Base-by-base conservation (phyloP, 2,888 invertebrate species). In the Sarcophaga variegata region DNA sequence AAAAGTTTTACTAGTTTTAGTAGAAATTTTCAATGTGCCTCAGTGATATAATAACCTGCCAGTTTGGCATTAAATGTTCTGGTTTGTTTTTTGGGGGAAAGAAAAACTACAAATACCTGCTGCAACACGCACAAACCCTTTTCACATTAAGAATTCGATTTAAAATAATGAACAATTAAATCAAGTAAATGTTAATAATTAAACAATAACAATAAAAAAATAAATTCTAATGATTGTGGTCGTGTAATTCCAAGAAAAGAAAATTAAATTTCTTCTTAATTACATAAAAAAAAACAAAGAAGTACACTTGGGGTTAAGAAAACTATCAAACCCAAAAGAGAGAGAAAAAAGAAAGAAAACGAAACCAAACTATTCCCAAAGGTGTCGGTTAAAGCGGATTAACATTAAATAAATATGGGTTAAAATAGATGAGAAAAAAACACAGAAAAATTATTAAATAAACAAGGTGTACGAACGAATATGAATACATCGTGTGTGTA, bases 371-470 rank as follows among this genome's bases (percentile, higher is more conserved):
- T 72, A 81, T 81, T 87, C 81, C 84, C 79, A 87, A 79, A 79
- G 84, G 87, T 87, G 81, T 84, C 72, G 79, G 76, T 63, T 84
- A 81, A 81, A 87, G 72, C 75, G 84, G 87, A 84, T 87, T 87
- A 87, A 82, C 76, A 75, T 72, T 54, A 79, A 82, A 79, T 54
- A 79, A 82, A 79, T 79, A 81, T 70, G 86, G 69, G 75, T 63
- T 81, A 64, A 80, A 79, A 81, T 74, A 74, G 17, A 17, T 17
- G 4, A 14, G 1, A 17, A 54, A 54, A 14, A 17, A 54, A 63
- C 14, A 70, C 14, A 63, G 14, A 75, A 76, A 8, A 83, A 63
- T 11, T 75, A 66, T 72, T 76, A 59, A 27, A 84, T 54, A 67
- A 81, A 75, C 49, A 84, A 87, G 84, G 67, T 84, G 81, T 66